Percentiles rank a stretch among this genome's conserved stretches.
phyloP scores from a whole-genome alignment of 35 echinoderm and acorn worm species.

The Hemicentrotus pulcherrimus region DNA sequence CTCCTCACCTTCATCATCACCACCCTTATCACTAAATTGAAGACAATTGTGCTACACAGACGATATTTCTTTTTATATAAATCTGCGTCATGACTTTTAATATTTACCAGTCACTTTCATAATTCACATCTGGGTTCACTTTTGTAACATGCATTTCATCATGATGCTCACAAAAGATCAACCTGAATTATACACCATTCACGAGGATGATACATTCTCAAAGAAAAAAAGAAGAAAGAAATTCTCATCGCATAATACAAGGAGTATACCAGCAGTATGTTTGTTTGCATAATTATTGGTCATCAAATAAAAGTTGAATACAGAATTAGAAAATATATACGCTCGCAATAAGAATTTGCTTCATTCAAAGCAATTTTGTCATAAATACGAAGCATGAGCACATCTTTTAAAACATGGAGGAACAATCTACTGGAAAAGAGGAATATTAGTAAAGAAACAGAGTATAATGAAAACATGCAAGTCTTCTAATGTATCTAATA shows the following conservation, averaged over 20 bases:
- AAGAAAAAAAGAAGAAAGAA: neutral
- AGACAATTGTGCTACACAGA: neutral
- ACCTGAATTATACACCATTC: neutral
- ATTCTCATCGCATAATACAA: neutral
- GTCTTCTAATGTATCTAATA: neutral
- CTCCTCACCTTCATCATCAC: neutral
- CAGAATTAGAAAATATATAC: neutral
- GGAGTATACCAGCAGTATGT: neutral
- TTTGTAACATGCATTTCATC: constrained; percentile 8
- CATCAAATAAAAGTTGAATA: neutral
- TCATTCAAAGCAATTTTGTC: neutral
- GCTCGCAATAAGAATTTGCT: neutral
- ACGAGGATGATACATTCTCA: neutral
- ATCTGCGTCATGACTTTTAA: neutral
- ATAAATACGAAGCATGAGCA: neutral
- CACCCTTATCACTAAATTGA: neutral
- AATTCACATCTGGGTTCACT: neutral
- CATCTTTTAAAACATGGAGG: neutral
- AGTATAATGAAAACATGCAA: neutral
- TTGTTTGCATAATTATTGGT: constrained; percentile 3
- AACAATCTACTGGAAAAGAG: neutral
- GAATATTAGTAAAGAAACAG: neutral
- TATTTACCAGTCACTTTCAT: neutral
- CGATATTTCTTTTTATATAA: neutral
- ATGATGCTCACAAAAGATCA: neutral